Percentiles rank a stretch among this genome's conserved stretches.
Evolutionary conservation across 2,797 vertebrate species (phyloP).

Genomic region (Sebastes taczanowskii): DNA sequence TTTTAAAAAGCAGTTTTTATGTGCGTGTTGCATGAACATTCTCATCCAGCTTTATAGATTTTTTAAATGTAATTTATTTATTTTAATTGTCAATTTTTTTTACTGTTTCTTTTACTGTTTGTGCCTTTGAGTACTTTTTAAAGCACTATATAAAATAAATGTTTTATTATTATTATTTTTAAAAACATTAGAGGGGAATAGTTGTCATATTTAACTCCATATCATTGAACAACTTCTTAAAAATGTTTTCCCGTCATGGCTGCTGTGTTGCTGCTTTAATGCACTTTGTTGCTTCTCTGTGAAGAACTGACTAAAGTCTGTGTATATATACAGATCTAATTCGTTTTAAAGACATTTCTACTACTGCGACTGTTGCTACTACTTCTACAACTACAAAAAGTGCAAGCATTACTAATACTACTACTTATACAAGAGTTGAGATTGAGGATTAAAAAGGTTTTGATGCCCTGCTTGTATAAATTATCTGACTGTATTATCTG

Average conservation of each 20-base stretch:
- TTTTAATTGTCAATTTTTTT: too few species aligned
- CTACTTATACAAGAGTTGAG: neutral
- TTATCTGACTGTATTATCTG: neutral
- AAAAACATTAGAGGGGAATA: too few species aligned
- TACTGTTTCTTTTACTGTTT: too few species aligned
- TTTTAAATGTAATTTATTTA: too few species aligned
- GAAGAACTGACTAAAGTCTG: neutral
- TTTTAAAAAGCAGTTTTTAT: too few species aligned
- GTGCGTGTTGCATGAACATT: too few species aligned
- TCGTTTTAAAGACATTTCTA: neutral
- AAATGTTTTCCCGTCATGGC: neutral
- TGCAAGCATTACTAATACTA: neutral
- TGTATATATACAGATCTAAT: neutral
- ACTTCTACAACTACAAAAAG: neutral
- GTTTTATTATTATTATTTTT: too few species aligned
- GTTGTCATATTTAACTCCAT: neutral
- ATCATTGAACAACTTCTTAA: neutral
- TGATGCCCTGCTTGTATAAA: fast-evolving
- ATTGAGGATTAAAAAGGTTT: too few species aligned
- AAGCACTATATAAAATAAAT: too few species aligned
- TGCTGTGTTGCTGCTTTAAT: neutral
- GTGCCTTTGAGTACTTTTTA: too few species aligned
- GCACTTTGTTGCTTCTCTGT: neutral
- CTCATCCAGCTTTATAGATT: too few species aligned
- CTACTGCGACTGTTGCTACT: neutral